Evolutionary conservation across 1,140 invertebrate genomes (phyloP), one percentile per base, ranked within the genome.

Genomic region (Charaxes varanes): DNA sequence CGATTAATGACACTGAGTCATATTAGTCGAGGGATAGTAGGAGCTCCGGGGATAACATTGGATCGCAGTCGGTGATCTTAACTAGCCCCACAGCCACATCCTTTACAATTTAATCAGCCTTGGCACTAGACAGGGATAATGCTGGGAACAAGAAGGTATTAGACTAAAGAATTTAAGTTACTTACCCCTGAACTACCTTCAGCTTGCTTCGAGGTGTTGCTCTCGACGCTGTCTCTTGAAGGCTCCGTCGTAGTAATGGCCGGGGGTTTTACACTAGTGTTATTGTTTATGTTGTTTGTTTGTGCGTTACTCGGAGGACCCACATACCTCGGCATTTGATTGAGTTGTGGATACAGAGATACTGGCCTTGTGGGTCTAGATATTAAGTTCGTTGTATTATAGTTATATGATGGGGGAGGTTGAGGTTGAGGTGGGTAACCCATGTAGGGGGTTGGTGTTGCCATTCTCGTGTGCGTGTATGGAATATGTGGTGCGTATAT

Each of bases 331-430:
- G 73, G 62, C 24, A 59, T 43, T 45, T 78, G 76, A 47, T 41
- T 66, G 8, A 73, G 21, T 26, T 66, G 65, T 0, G 74, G 76
- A 19, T 78, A 80, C n/a, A 79, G 12, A 4, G 17, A 48, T 11
- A 34, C 36, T 1, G 70, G 76, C 17, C 62, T 58, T 0, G 72
- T 49, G 0, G 76, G 71, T 22, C 78, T 38, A 0, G 76, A 56
- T 46, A 80, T 73, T 62, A 80, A 65, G 28, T 80, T 80, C 1
- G 76, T 83, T 4, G 76, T 78, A 19, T 49, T 77, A 33, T 77
- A 82, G 17, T 78, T 80, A 40, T 80, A 82, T 3, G 58, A 6
- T 2, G 65, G 32, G 1, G 55, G 43, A 5, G 43, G 38, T 4
- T 41, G 24, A 15, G 40, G 17, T 13, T 61, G 49, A 0, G 47